These are phyloP conservation scores for Acrocephalus scirpaceus DNA, from an alignment of 2,797 vertebrate genomes.

Conservation along the genomic window DNA sequence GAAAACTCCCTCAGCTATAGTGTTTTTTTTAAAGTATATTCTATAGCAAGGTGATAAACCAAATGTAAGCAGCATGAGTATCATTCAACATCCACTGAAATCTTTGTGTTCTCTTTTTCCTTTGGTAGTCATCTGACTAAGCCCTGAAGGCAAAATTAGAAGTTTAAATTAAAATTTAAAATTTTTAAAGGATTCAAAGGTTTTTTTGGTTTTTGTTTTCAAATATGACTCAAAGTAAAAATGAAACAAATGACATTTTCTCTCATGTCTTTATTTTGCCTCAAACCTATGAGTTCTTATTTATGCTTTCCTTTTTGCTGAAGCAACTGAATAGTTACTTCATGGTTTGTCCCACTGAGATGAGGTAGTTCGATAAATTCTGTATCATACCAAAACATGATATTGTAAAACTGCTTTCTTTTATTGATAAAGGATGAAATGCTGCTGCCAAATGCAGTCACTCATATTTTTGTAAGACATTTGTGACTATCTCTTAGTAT, in stretches of 20 bases:
- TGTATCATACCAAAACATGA: not conserved
- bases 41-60: not conserved
- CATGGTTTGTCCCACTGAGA: not conserved
- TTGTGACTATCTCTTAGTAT: slow-evolving; percentile 10
- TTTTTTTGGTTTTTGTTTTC: not conserved
- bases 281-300: not conserved
- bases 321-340: not conserved
- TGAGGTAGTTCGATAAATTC: not conserved
- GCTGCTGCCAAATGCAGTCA: slow-evolving; percentile 5
- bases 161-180: not conserved
- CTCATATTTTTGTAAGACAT: slow-evolving; percentile 8
- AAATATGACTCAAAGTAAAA: not conserved
- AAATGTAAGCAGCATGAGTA: not conserved
- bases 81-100: not conserved
- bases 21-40: not conserved
- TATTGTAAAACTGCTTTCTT: not conserved
- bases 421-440: not conserved
- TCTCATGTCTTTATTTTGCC: not conserved
- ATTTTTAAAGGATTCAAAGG: not conserved
- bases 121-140: not conserved
- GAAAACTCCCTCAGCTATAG: not conserved
- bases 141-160: not conserved
- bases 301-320: not conserved
- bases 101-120: not conserved
- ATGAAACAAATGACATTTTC: not conserved